These are phyloP conservation scores for Melanaphis sacchari DNA, from an alignment of 1,140 invertebrate genomes.

Conservation along the genomic window DNA sequence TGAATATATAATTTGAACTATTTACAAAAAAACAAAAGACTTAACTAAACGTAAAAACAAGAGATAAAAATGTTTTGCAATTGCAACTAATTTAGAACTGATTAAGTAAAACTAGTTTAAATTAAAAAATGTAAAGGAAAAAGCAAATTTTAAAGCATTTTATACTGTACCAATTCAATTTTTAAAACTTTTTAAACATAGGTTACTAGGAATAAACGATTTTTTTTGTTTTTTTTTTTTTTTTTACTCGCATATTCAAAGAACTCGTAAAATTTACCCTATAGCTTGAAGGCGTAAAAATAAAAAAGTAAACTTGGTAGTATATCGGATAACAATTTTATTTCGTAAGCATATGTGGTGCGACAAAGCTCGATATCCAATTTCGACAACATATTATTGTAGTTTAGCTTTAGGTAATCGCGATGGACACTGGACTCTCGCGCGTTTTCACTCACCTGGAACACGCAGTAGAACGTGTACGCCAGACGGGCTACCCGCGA, in stretches of 20 bases:
- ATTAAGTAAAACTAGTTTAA: not conserved
- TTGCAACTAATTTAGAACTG: not conserved
- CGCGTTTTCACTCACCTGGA: constrained; percentile 21
- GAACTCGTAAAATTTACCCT: not conserved
- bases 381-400: too few relatives aligned
- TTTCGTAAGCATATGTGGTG: not conserved
- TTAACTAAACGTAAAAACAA: not conserved
- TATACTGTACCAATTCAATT: too few relatives aligned
- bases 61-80: not conserved
- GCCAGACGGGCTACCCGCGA: not conserved
- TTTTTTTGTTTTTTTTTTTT: too few relatives aligned
- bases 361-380: not conserved
- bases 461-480: not conserved
- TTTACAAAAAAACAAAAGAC: not conserved
- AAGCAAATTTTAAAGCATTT: too few relatives aligned
- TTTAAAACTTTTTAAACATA: too few relatives aligned
- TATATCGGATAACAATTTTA: not conserved
- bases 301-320: not conserved
- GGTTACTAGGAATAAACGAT: not conserved
- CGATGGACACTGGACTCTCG: not conserved
- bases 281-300: not conserved
- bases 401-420: not conserved
- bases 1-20: not conserved
- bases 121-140: too few relatives aligned
- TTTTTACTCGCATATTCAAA: not conserved